Percentiles rank a stretch among this genome's conserved stretches.
Conservation (phyloP, 2,888 invertebrate genomes). For the Halocaridina rubra region DNA sequence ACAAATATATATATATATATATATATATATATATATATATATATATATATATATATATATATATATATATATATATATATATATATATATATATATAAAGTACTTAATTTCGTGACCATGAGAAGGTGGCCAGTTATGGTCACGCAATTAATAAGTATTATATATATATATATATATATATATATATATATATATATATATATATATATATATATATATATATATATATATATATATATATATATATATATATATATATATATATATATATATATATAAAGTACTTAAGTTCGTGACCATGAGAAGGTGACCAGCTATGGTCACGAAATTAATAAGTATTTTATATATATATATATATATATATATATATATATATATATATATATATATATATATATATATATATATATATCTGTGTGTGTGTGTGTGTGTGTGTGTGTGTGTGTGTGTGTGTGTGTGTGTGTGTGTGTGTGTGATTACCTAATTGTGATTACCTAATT, state of each 20-base stretch:
- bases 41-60: not conserved
- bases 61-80: not conserved
- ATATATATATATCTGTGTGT: too few relatives aligned
- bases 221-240: not conserved
- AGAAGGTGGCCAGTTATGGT: not conserved
- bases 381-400: too few relatives aligned
- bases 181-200: not conserved
- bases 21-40: not conserved
- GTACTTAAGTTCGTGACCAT: not conserved
- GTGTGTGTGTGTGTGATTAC: too few relatives aligned
- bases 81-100: not conserved
- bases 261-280: not conserved
- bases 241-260: not conserved
- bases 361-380: too few relatives aligned
- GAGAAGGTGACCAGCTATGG: not conserved
- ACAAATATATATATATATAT: not conserved
- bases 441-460: too few relatives aligned
- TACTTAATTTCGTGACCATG: not conserved
- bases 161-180: not conserved
- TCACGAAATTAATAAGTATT: not conserved
- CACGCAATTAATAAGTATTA: not conserved
- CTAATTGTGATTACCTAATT: too few relatives aligned
- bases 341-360: too few relatives aligned
- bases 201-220: not conserved
- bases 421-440: too few relatives aligned